These are phyloP conservation scores for Acrocephalus arundinaceus DNA, from an alignment of 2,113 vertebrate genomes.

Conservation along the genomic window DNA sequence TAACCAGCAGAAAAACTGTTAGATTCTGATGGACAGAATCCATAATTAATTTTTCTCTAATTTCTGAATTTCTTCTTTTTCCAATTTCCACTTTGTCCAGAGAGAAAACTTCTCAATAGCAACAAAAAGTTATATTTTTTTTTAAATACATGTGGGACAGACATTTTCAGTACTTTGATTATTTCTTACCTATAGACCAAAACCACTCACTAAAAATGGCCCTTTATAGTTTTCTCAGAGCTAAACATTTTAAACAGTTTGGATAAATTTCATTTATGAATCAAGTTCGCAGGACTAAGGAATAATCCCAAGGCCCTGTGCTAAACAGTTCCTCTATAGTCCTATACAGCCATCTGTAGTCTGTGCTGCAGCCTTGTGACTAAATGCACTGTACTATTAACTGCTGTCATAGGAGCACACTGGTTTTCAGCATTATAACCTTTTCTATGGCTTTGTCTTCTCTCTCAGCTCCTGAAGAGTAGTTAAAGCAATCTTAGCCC, in stretches of 20 bases:
- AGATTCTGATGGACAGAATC: background rate
- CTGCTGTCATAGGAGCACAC: background rate
- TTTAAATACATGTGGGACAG: background rate
- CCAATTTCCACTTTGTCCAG: background rate
- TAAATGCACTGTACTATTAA: background rate
- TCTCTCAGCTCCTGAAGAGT: background rate
- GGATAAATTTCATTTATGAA: background rate
- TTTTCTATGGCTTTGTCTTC: background rate
- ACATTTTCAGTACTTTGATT: background rate
- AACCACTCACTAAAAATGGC: background rate
- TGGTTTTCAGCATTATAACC: background rate
- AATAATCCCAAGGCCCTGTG: background rate
- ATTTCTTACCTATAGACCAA: background rate
- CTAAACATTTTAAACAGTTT: background rate
- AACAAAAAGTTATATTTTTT: background rate
- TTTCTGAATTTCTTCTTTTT: background rate
- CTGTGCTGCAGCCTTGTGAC: background rate
- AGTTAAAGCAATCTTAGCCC: background rate
- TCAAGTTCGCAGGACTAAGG: background rate
- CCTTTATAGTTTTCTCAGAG: background rate
- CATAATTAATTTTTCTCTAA: background rate
- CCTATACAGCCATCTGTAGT: no score
- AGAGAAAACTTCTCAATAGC: background rate
- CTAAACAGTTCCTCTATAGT: background rate
- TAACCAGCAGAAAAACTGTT: background rate